Base-by-base conservation (phyloP, 23 tunicate species). In the Corella eumyota region DNA sequence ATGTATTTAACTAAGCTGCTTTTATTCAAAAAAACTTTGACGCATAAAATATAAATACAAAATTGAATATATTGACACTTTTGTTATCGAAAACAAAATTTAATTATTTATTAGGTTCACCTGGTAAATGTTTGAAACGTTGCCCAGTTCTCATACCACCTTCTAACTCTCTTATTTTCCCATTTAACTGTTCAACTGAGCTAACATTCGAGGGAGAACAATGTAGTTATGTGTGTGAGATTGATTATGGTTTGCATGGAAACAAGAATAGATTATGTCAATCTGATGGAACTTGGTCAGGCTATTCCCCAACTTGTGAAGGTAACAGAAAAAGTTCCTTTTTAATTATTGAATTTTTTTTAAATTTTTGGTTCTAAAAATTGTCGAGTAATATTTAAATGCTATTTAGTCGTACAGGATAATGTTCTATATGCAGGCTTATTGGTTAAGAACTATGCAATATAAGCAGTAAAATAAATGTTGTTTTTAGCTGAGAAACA, bases 241-340 rank as follows among this genome's bases (percentile, higher is more conserved):
- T 40, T 36, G 70, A 58, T 6, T 78, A 59, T 68, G 67, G 62
- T 9, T 25, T 67, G 44, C 4, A 15, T 50, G 85, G 85, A 1
- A 55, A 50, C 13, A 47, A 56, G 7, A n/a, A 67, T 5, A 36
- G 73, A 17, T 32, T 56, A 9, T 82, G 92, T 50, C 38, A 54
- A 25, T 25, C 76, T 46, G 76, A 82, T 60, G 92, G 92, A 2
- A 50, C 76, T 52, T 82, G 92, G 92, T 65, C 69, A 5, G 40
- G 66, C 22, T 29, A 35, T 15, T 56, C 17, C 36, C 72, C 73
- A 17, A 23, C 29, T 0, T 82, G 92, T 61, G 53, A 28, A 44
- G 58, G 90, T 51, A 51, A 51, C n/a, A n/a, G n/a, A n/a, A n/a
- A n/a, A n/a, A n/a, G n/a, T n/a, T n/a, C n/a, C n/a, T n/a, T n/a